These are phyloP conservation scores for Zosterops japonicus DNA, from an alignment of 2,113 vertebrate species.

Conservation along the genomic window DNA sequence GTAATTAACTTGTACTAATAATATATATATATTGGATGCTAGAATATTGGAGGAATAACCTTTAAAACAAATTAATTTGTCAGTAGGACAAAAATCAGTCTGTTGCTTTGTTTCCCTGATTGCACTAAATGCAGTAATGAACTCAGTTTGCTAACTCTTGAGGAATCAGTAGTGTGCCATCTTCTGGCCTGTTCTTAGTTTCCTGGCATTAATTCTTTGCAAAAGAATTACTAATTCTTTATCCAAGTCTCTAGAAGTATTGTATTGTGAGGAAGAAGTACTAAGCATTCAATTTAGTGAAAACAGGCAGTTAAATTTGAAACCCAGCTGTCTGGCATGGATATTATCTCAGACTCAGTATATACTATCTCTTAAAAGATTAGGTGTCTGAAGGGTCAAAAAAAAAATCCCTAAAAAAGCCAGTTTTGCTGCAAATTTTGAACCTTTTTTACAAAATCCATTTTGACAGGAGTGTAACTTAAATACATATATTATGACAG, in stretches of 20 bases:
- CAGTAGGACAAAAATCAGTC: not conserved
- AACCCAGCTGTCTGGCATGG: not conserved
- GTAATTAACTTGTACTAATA: not conserved
- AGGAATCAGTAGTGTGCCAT: not conserved
- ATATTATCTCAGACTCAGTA: not conserved
- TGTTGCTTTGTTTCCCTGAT: not conserved
- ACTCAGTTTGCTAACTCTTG: not conserved
- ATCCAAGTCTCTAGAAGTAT: not conserved
- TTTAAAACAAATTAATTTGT: not conserved
- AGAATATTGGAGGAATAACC: not conserved
- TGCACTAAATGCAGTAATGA: not conserved
- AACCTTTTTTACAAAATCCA: constrained; percentile 28
- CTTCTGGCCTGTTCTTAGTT: not conserved
- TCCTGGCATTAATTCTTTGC: not conserved
- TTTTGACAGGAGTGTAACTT: not conserved
- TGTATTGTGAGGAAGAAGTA: not conserved
- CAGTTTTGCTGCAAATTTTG: constrained; percentile 61
- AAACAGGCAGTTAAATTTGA: constrained; percentile 13
- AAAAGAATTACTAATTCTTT: not conserved
- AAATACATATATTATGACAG: not conserved
- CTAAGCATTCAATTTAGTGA: not conserved
- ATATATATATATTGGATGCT: not conserved
- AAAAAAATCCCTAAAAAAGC: constrained; percentile 54
- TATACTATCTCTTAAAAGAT: constrained; percentile 44
- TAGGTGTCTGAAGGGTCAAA: constrained; percentile 23